Conservation (phyloP, 2,113 vertebrate genomes). For the Strigops habroptila region DNA sequence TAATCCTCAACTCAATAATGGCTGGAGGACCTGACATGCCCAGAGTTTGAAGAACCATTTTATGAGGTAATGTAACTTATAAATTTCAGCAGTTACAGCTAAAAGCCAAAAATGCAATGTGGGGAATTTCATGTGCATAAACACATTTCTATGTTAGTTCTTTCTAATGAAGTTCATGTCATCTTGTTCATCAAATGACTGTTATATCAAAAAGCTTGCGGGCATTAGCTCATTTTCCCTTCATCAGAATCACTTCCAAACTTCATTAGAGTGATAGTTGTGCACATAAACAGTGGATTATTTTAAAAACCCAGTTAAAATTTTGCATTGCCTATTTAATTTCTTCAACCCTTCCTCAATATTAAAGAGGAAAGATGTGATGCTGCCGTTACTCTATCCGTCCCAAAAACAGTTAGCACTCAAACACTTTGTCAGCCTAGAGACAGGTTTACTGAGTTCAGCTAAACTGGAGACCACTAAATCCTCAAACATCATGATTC, state of each 20-base stretch:
- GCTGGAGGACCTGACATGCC: neutral
- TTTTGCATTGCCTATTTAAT: neutral
- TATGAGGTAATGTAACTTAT: neutral
- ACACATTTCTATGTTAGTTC: neutral
- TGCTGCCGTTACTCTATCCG: neutral
- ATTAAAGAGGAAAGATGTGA: neutral
- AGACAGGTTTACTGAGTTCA: constrained; percentile 23
- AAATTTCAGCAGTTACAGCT: neutral
- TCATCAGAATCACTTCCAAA: neutral
- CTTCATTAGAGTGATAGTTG: neutral
- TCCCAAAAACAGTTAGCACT: neutral
- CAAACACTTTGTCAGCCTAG: neutral
- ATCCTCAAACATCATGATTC: constrained; percentile 19
- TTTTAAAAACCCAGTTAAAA: neutral
- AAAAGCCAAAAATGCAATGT: neutral
- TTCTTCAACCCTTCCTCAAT: neutral
- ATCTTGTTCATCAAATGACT: neutral
- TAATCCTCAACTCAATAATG: accelerated
- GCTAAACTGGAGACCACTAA: constrained; percentile 6
- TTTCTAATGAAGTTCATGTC: neutral
- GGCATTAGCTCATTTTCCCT: neutral
- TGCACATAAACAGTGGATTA: neutral
- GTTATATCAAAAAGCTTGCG: neutral
- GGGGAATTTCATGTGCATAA: neutral
- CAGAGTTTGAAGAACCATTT: neutral